Evolutionary conservation across 2,113 vertebrate genomes (phyloP), one percentile per base, ranked within the genome.

Genomic region (Physeter macrocephalus): DNA sequence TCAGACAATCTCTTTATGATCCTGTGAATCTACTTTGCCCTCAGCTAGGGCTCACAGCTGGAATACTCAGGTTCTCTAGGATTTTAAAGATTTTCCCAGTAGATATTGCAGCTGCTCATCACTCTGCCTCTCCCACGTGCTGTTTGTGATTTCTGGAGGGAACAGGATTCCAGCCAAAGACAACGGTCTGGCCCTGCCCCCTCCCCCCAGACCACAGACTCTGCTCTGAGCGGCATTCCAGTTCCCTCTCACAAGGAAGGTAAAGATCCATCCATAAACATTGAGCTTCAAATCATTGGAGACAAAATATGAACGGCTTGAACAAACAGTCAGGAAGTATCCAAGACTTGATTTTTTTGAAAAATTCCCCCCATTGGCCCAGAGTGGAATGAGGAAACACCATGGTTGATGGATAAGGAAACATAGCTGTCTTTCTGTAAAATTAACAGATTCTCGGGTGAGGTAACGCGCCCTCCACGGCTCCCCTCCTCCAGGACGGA

Each of bases 391-490:
- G 31, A 54, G 71, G 66, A 77, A 41, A 31, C 29, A 39, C 41
- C 71, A 8, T 1, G 43, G 49, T 23, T 29, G 31, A 10, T 52
- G 31, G 23, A 15, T 34, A 8, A 59, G 18, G 62, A 66, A 13
- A 39, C 13, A 15, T 8, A 43, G 6, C 36, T 17, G 20, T 64
- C 52, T n/a, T 25, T 62, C 77, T 82, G 12, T 64, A 29, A 52
- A 83, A 31, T 39, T 6, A 71, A 49, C n/a, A n/a, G 43, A 36
- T 27, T 5, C 6, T 27, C 0, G 2, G 39, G 9, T 61, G 59
- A 11, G 2, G 0, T 7, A 13, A 14, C 0, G 0, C 3, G 8
- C 57, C 64, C 27, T n/a, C 52, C 18, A 17, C 0, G 9, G 23
- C 41, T 27, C 36, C 69, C 10, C 0, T 39, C 39, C 31, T 3